Conservation (phyloP, 2,888 invertebrate species). For the Tetramorium bicarinatum region DNA sequence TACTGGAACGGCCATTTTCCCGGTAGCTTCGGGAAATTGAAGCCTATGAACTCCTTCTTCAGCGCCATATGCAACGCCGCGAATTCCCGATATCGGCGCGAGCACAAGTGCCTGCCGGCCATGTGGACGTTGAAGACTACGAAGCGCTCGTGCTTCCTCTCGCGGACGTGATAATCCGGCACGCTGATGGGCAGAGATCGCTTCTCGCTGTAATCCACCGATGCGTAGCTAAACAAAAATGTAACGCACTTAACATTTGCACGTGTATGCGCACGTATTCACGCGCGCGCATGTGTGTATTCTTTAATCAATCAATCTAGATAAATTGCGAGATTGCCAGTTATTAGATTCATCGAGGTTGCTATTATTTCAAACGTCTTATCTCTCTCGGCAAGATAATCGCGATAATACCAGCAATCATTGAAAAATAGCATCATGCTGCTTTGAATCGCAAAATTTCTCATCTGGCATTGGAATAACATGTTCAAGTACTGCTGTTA, state of each 20-base stretch:
- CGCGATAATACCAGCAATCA: background rate
- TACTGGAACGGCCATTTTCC: conserved; percentile 99
- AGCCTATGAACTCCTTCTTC: conserved; percentile 97
- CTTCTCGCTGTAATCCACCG: conserved; percentile 98
- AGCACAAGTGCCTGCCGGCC: conserved; percentile 99
- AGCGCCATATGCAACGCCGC: conserved; percentile 95
- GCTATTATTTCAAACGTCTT: background rate
- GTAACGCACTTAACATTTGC: background rate
- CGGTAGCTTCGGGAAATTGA: conserved; percentile 98
- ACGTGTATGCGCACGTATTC: background rate
- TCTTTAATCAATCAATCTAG: conserved; percentile 5
- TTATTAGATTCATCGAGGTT: background rate
- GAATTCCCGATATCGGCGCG: conserved; percentile 98
- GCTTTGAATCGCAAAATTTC: too few species aligned
- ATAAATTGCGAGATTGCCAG: background rate
- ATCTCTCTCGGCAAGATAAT: conserved; percentile 3
- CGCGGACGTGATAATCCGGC: conserved; percentile 97
- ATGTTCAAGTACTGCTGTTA: conserved; percentile 54
- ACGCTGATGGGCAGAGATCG: conserved; percentile 95
- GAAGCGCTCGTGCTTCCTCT: conserved; percentile 95
- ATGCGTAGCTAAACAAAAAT: conserved; percentile 89
- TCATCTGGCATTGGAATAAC: background rate
- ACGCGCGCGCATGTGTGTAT: background rate
- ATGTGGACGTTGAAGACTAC: conserved; percentile 99
- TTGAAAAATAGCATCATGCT: background rate